Evolutionary conservation across 2,113 vertebrate genomes (phyloP).

Genomic region (Marmota monax): DNA sequence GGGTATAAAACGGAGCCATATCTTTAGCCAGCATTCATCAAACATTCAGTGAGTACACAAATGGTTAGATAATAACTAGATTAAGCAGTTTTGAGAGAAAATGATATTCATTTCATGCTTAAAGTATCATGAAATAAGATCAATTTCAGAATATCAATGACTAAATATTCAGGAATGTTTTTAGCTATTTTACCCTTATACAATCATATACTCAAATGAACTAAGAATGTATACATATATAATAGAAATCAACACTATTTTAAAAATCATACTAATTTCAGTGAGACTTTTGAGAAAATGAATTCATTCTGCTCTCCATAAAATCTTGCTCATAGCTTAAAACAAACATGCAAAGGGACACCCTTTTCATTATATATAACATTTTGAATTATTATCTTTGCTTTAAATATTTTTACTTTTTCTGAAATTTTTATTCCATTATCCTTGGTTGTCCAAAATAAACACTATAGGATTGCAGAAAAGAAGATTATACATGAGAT

Average conservation of each 20-base stretch:
- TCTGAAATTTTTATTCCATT: background rate
- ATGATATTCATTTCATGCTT: slow-evolving; percentile 50
- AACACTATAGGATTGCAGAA: background rate
- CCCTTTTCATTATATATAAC: background rate
- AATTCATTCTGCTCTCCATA: background rate
- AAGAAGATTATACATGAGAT: background rate
- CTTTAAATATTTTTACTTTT: background rate
- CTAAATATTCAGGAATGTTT: slow-evolving; percentile 45
- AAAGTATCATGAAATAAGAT: slow-evolving; percentile 61
- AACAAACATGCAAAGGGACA: background rate
- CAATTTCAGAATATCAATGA: slow-evolving; percentile 59
- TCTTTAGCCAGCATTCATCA: slow-evolving; percentile 56
- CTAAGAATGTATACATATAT: background rate
- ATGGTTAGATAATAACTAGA: slow-evolving; percentile 58
- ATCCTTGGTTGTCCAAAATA: background rate
- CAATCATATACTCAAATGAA: background rate
- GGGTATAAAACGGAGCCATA: background rate
- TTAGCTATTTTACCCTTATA: slow-evolving; percentile 30
- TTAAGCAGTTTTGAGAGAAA: slow-evolving; percentile 61
- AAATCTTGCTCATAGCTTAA: background rate
- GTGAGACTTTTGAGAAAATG: background rate
- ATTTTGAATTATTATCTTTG: background rate
- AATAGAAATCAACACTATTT: background rate
- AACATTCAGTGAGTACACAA: slow-evolving; percentile 52
- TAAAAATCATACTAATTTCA: slow-evolving; percentile 32